phyloP scores from a whole-genome alignment of 2,113 vertebrate genomes.

The Notarius lentiginosus region DNA sequence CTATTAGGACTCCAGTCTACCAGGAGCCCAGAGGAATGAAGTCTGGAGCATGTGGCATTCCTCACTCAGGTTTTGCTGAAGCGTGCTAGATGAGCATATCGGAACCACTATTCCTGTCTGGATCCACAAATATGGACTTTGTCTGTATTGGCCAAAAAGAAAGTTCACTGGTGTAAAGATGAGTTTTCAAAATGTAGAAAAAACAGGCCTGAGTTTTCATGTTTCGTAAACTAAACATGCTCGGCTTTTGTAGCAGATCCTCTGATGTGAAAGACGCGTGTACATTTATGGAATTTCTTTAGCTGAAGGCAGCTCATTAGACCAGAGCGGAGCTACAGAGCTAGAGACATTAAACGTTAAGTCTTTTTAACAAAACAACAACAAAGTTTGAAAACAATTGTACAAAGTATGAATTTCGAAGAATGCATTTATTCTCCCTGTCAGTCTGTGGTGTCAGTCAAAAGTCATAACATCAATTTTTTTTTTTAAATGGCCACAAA shows the following conservation, averaged over 20 bases:
- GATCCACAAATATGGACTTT: background rate
- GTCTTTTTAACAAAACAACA: background rate
- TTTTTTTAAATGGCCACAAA: background rate
- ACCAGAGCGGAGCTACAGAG: background rate
- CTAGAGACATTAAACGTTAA: background rate
- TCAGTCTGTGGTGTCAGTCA: too few species aligned
- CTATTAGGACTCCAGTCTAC: background rate
- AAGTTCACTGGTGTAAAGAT: background rate
- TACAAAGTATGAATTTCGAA: background rate
- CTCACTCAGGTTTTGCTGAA: background rate
- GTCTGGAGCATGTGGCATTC: conserved; percentile 13
- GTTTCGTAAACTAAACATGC: background rate
- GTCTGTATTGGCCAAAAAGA: background rate
- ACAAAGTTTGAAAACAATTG: background rate
- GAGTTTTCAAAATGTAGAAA: background rate
- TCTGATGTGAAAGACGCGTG: background rate
- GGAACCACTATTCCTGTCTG: background rate
- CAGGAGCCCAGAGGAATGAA: conserved; percentile 35
- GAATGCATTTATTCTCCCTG: background rate
- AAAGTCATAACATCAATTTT: background rate
- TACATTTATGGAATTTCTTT: background rate
- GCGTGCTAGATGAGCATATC: background rate
- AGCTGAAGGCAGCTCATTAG: background rate
- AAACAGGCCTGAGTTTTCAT: background rate
- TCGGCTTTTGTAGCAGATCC: background rate